Base-by-base conservation (phyloP, 2,113 vertebrate genomes). In the Castor canadensis region DNA sequence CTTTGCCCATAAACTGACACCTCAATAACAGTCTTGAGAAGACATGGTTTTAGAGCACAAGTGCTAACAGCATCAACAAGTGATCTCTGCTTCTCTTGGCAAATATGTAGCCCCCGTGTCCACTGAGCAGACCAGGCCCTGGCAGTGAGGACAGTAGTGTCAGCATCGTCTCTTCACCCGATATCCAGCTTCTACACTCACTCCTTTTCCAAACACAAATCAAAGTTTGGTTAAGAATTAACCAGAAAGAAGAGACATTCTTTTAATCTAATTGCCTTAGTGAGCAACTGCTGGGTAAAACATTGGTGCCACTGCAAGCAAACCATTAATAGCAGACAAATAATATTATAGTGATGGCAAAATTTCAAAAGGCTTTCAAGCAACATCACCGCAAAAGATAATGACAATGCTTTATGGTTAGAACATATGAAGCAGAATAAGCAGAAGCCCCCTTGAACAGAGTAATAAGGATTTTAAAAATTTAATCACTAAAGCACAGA, bases 11-110 rank as follows among this genome's bases (percentile, higher is more conserved):
- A 79, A 83, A 19, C 17, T 62, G 90, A 79, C n/a, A 56, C 40
- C 81, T 72, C 75, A 96, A 52, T 90, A 84, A 92, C 10, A 83
- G 56, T 83, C 71, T 93, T 97, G 97, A 93, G 60, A 96, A 96
- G 90, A 98, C 86, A 92, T 16, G 54, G 71, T 97, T 98, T 97
- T 89, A 95, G 95, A 96, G 97, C 96, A 96, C 93, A 97, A 98
- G 97, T 96, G 95, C 96, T 93, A 93, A 77, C 72, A 87, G 93
- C 92, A 95, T 73, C 86, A 89, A 71, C 89, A 92, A 77, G 62
- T 80, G 30, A 94, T 95, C 96, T 95, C 87, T 94, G 80, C 66
- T 26, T 96, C 94, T 89, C 62, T 58, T 84, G 95, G 91, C 81
- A 95, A 97, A 95, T 97, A 95, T 1, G 0, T 67, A 67, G 97